Evolutionary conservation across 2,888 invertebrate species (phyloP), one percentile per base, ranked within the genome.

Genomic region (Camponotus fellah): DNA sequence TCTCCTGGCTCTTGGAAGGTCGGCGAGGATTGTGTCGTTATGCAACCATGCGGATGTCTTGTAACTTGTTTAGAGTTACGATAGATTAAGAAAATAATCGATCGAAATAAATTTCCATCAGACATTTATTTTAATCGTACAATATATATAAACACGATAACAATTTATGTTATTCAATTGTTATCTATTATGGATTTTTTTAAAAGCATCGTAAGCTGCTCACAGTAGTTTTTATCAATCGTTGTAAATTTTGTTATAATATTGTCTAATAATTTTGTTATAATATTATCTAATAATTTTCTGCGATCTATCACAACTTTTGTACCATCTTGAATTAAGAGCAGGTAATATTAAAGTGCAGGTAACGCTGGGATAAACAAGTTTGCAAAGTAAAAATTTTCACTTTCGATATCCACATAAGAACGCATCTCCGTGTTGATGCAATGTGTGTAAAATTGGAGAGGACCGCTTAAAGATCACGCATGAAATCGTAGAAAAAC

Each of bases 401-500:
- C 75, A 32, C 17, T 49, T 37, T 37, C 10, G 10, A 26, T 17
- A 46, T 34, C 17, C 37, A 14, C 62, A n/a, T 49, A 34, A 14
- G 12, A 46, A 64, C 34, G 21, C 4, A 37, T 72, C 12, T 17
- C 10, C 1, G 40, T 32, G 34, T 43, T 34, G 10, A 17, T 21
- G 34, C 32, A 32, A 43, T 17, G n/a, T 21, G 60, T 32, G 34
- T 6, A 6, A 75, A 75, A 75, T 49, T 26, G 17, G 6, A 37
- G 12, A 17, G 53, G 49, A 49, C 46, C 21, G 49, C 21, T 46
- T 17, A 37, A 12, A 21, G 65, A 65, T 53, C 40, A 26, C 17
- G 6, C 49, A 76, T 34, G 3, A 37, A 76, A 65, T 76, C 37
- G 17, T 34, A 12, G 65, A 53, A 76, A 49, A 49, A 21, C 64